phyloP scores from a whole-genome alignment of 2,113 vertebrate species.

The Hystrix brachyura region DNA sequence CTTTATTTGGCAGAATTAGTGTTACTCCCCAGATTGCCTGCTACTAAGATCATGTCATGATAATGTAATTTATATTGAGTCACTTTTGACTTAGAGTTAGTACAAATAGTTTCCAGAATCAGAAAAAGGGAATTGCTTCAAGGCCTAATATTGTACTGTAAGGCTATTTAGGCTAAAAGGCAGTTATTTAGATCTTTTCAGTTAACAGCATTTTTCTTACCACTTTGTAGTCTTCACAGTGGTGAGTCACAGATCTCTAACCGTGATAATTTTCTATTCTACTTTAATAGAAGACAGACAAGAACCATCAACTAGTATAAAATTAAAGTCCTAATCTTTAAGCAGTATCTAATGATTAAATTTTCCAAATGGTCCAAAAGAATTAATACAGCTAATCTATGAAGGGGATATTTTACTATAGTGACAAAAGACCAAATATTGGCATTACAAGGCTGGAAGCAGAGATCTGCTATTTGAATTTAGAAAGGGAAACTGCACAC shows the following conservation, averaged over 20 bases:
- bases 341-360: constrained; percentile 35
- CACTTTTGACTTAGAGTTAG: constrained; percentile 8
- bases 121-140: constrained; percentile 37
- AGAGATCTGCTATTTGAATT: constrained; percentile 42
- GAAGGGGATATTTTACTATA: not conserved
- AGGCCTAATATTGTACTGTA: not conserved
- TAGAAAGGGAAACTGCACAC: not conserved
- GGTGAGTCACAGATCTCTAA: not conserved
- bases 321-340: constrained; percentile 60
- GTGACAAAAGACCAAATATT: not conserved
- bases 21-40: not conserved
- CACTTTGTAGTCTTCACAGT: constrained; percentile 21
- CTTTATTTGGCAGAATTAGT: not conserved
- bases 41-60: constrained; percentile 18
- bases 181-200: constrained; percentile 7
- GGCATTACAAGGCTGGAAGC: not conserved
- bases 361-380: not conserved
- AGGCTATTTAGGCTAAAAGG: constrained; percentile 17
- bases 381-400: not conserved
- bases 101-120: not conserved
- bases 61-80: constrained; percentile 43
- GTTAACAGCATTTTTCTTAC: constrained; percentile 34
- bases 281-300: constrained; percentile 1
- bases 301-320: constrained; percentile 18
- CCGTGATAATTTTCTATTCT: constrained; percentile 44